Conservation (phyloP, 2,888 invertebrate genomes). For the Heterodera filipjevi region DNA sequence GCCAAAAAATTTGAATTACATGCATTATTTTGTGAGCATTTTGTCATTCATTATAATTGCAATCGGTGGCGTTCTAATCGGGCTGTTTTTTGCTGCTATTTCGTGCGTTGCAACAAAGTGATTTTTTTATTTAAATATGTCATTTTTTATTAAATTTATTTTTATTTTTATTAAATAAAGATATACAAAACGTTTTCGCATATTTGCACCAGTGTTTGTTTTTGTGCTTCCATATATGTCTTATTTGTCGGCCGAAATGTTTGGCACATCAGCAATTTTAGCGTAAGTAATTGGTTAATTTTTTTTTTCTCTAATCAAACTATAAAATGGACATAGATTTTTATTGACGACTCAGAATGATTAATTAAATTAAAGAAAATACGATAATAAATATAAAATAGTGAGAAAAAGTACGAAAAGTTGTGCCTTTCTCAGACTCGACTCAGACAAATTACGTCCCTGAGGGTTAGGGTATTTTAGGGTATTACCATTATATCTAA, state of each 20-base stretch:
- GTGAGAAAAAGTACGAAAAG: too few species aligned
- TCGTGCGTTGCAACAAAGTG: slow-evolving; percentile 56
- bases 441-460: too few species aligned
- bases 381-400: too few species aligned
- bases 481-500: too few species aligned
- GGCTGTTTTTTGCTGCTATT: slow-evolving; percentile 58
- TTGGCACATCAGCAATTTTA: slow-evolving; percentile 95
- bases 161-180: slow-evolving; percentile 7
- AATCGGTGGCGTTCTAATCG: slow-evolving; percentile 60
- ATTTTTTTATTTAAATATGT: background rate
- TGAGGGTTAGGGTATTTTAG: too few species aligned
- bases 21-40: slow-evolving; percentile 40
- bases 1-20: slow-evolving; percentile 46
- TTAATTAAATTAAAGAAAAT: too few species aligned
- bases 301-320: background rate
- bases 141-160: background rate
- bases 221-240: slow-evolving; percentile 97
- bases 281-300: slow-evolving; percentile 78
- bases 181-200: slow-evolving; percentile 77
- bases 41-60: slow-evolving; percentile 60
- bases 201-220: slow-evolving; percentile 75
- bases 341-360: too few species aligned
- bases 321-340: too few species aligned
- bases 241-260: slow-evolving; percentile 94
- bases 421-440: too few species aligned